Percentiles rank a stretch among this genome's conserved stretches.
Evolutionary conservation across 2,113 vertebrate genomes (phyloP).

Genomic region (Crotophaga sulcirostris): DNA sequence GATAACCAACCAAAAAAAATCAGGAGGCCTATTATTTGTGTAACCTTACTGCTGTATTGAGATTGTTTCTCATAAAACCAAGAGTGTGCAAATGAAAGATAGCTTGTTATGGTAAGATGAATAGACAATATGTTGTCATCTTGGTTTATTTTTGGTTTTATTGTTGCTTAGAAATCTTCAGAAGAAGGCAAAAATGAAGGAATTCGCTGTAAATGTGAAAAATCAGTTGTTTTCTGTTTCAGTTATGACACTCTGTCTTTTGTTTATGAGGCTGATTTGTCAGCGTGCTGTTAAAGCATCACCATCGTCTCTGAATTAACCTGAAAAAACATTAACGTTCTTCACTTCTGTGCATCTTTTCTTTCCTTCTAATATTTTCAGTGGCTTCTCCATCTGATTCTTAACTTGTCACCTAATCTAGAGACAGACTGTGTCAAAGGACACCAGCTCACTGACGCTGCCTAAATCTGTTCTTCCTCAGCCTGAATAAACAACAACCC

Average conservation of each 20-base stretch:
- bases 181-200: not conserved
- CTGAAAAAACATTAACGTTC: not conserved
- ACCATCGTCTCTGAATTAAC: not conserved
- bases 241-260: not conserved
- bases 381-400: not conserved
- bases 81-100: not conserved
- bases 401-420: not conserved
- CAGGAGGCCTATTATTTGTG: not conserved
- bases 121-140: not conserved
- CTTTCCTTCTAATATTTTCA: not conserved
- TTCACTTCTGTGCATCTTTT: not conserved
- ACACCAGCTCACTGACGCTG: not conserved
- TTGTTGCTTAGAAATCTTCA: not conserved
- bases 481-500: not conserved
- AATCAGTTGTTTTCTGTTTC: not conserved
- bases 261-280: not conserved
- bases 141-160: fast-evolving
- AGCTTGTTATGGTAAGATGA: not conserved
- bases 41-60: not conserved
- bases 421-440: not conserved
- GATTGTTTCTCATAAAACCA: not conserved
- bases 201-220: not conserved
- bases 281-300: not conserved
- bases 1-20: not conserved
- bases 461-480: not conserved